Evolutionary conservation across 1,140 invertebrate genomes (phyloP), one percentile per base, ranked within the genome.

Genomic region (Sycobia sp.): DNA sequence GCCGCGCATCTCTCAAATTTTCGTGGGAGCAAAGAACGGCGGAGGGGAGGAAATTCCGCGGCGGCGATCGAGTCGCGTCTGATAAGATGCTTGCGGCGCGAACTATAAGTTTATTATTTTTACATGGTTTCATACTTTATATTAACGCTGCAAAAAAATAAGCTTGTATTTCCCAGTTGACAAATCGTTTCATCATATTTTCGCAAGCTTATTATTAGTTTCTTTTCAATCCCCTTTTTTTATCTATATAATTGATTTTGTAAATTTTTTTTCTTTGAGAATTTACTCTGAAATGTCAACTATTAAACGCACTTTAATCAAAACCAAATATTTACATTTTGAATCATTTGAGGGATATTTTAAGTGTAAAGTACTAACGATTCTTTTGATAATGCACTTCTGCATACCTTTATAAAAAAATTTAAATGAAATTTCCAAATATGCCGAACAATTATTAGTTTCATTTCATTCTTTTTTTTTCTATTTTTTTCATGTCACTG

Each of bases 331-430:
- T 43, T 18, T 27, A 3, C 16, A 1, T 18, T 18, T n/a, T 25
- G 9, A 27, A 43, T 57, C 13, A 39, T 50, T 27, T 2, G 3
- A 50, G 27, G 13, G 13, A 46, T 46, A 57, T 46, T 57, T 46
- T 57, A 38, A 46, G 18, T 23, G 46, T 36, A 22, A 22, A 25
- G 16, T 9, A 3, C 9, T 25, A 16, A n/a, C 11, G 49, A 47
- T 13, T 41, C 27, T 60, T 51, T 51, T 11, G 20, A 41, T 20
- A 22, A 44, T 50, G 18, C 44, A 51, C 32, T 54, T 62, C 39
- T 53, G 29, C 43, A 67, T 34, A 50, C n/a, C 60, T 67, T 57
- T 59, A 55, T 54, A 59, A 67, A 57, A 41, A 59, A 29, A 25
- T 29, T 36, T 25, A 49, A 49, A 55, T 54, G n/a, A 58, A 51